phyloP scores from a whole-genome alignment of 1,140 invertebrate species.

The Liolophura sinensis region DNA sequence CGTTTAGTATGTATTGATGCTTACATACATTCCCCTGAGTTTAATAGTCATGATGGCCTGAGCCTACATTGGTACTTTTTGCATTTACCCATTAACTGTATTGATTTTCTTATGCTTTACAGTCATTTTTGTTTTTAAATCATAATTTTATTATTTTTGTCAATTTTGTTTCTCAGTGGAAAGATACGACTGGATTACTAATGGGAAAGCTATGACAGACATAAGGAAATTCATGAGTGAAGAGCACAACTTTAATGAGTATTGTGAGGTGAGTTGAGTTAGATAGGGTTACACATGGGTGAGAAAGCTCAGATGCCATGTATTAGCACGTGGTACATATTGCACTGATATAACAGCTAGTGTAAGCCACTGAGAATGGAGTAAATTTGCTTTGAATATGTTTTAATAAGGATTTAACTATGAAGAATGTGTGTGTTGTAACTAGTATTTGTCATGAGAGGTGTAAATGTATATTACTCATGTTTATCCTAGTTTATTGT shows the following conservation, averaged over 20 bases:
- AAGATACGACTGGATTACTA: slow-evolving; percentile 56
- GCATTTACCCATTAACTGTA: not conserved
- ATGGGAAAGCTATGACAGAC: slow-evolving; percentile 52
- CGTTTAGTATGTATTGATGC: slow-evolving; percentile 40
- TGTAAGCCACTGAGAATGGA: too few species aligned
- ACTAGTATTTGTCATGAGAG: too few species aligned
- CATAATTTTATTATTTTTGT: not conserved
- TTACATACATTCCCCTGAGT: not conserved
- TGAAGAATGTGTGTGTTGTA: too few species aligned
- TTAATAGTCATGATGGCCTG: not conserved
- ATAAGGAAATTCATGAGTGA: slow-evolving; percentile 52
- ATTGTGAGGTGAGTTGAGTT: slow-evolving; percentile 42
- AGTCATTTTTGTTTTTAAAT: not conserved
- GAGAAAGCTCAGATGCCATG: not conserved
- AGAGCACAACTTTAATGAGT: slow-evolving; percentile 58
- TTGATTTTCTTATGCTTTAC: not conserved
- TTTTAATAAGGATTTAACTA: too few species aligned
- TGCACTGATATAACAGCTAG: too few species aligned
- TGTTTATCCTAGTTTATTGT: too few species aligned
- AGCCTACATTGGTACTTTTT: not conserved
- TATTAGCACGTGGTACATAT: slow-evolving; percentile 2
- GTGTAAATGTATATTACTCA: too few species aligned
- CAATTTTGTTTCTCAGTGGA: slow-evolving; percentile 41
- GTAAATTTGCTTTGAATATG: too few species aligned
- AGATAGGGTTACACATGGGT: not conserved